These are phyloP conservation scores for Hemicentrotus pulcherrimus DNA, from an alignment of 35 echinoderm and acorn worm species.

Conservation along the genomic window DNA sequence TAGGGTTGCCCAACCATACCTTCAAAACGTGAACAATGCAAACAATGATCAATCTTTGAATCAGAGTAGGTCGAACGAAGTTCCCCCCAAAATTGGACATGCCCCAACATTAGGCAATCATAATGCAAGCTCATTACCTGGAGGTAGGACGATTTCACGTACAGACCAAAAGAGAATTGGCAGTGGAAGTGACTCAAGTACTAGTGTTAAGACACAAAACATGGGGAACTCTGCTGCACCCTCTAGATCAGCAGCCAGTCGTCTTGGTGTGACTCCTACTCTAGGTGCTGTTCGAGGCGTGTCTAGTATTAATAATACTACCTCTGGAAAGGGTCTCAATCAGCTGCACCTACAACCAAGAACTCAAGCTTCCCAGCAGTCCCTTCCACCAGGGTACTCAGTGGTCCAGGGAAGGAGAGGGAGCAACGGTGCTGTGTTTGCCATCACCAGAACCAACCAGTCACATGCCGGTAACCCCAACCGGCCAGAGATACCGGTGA, in stretches of 20 bases:
- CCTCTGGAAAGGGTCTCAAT: neutral
- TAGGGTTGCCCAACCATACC: neutral
- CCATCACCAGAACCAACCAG: neutral
- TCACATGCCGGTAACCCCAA: neutral
- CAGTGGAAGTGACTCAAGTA: neutral
- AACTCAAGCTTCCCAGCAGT: neutral
- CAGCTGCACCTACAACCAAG: neutral
- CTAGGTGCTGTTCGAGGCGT: neutral
- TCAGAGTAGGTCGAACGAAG: neutral
- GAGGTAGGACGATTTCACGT: neutral
- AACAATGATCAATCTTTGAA: neutral
- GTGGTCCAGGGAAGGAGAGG: neutral
- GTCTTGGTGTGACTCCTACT: constrained; percentile 15
- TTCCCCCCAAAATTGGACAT: neutral
- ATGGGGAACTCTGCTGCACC: neutral
- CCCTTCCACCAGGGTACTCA: neutral
- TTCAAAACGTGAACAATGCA: neutral
- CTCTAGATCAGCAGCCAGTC: constrained; percentile 7
- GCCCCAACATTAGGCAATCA: neutral
- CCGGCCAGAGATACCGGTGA: neutral
- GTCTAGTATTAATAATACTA: neutral
- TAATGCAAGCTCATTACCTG: neutral
- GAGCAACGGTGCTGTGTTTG: neutral
- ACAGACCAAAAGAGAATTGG: neutral
- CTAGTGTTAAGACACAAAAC: no score